Conservation (phyloP, 2,797 vertebrate species). For the Danionella dracula region DNA sequence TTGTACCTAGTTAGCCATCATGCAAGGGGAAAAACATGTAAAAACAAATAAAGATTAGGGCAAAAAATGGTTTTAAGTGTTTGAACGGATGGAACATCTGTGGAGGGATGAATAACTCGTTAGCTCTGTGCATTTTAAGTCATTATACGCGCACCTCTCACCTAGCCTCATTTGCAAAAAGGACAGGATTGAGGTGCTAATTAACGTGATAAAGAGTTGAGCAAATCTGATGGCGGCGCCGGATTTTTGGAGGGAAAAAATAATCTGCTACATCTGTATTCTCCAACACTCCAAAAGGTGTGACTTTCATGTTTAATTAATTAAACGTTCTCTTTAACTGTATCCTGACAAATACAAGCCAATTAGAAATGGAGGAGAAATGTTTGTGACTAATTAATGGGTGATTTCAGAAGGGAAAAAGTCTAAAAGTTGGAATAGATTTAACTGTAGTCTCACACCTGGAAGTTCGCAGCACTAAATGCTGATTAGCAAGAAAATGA, state of each 20-base stretch:
- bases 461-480: slow-evolving; percentile 37
- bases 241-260: slow-evolving; percentile 47
- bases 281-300: slow-evolving; percentile 71
- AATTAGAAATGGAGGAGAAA: slow-evolving; percentile 67
- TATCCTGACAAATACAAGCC: slow-evolving; percentile 70
- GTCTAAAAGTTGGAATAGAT: slow-evolving; percentile 40
- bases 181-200: slow-evolving; percentile 77
- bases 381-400: slow-evolving; percentile 71
- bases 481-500: slow-evolving; percentile 43
- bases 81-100: slow-evolving; percentile 73
- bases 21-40: slow-evolving; percentile 9
- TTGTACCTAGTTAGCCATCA: slow-evolving; percentile 21
- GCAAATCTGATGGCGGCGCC: slow-evolving; percentile 68
- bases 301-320: slow-evolving; percentile 77
- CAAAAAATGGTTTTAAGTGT: slow-evolving; percentile 51
- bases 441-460: slow-evolving; percentile 42
- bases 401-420: slow-evolving; percentile 61
- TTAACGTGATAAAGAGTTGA: slow-evolving; percentile 78
- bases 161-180: slow-evolving; percentile 74
- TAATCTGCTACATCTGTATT: slow-evolving; percentile 68
- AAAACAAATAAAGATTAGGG: slow-evolving; percentile 29
- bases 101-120: slow-evolving; percentile 72
- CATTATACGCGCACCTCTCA: slow-evolving; percentile 70
- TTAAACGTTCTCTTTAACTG: slow-evolving; percentile 71
- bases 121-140: slow-evolving; percentile 75